Conservation (phyloP, 2,797 vertebrate genomes). For the Sebastes iracundus region DNA sequence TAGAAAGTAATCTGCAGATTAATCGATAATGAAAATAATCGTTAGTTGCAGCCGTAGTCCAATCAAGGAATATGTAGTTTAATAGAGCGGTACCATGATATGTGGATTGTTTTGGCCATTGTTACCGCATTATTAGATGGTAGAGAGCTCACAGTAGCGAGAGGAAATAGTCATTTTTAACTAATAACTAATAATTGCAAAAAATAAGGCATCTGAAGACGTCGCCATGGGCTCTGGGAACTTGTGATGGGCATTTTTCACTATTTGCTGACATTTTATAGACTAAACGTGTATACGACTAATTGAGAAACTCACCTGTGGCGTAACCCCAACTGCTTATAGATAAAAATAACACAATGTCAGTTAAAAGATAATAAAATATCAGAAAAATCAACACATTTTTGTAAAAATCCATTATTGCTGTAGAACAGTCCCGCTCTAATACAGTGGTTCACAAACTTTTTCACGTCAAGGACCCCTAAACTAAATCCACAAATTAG, state of each 20-base stretch:
- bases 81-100: background rate
- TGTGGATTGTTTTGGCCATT: background rate
- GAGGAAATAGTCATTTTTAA: background rate
- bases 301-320: background rate
- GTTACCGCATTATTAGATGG: too few species aligned
- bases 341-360: background rate
- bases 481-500: too few species aligned
- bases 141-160: background rate
- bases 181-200: background rate
- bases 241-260: background rate
- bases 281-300: too few species aligned
- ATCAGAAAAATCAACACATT: background rate
- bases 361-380: background rate
- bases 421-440: background rate
- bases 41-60: too few species aligned
- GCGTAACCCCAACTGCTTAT: too few species aligned
- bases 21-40: too few species aligned
- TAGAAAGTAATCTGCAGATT: too few species aligned
- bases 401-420: background rate
- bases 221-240: background rate
- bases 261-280: background rate
- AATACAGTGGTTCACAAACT: too few species aligned
- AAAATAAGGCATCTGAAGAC: background rate
- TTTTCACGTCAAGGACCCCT: too few species aligned
- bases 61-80: background rate